Evolutionary conservation across 2,797 vertebrate genomes (phyloP), one percentile per base, ranked within the genome.

Genomic region (Ibycter americanus): DNA sequence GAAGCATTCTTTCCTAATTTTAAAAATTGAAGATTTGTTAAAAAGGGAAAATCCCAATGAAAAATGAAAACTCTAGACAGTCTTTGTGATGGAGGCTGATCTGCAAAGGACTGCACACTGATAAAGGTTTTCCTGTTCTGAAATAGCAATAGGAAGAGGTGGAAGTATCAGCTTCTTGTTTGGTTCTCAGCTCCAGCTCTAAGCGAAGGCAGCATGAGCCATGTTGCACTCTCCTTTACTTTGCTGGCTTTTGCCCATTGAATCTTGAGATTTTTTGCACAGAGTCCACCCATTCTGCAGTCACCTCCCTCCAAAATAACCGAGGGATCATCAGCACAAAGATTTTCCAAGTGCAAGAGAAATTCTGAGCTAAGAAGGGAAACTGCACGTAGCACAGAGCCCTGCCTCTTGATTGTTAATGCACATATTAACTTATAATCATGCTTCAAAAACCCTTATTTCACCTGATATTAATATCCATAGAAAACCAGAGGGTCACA

Each of bases 71-170:
- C 19, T 58, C 23, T 36, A 34, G 58, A 54, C 20, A 47, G 23
- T 19, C 34, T 79, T 79, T 77, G 51, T 29, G 42, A 52, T 40
- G n/a, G 42, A 89, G n/a, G 66, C 38, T 92, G 81, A 67, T 76
- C 59, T 74, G 49, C 59, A 93, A 76, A 83, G 63, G 38, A 52
- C 1, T 89, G 52, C 49, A 80, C 10, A 25, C 61, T 91, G 89
- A 91, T 65, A 94, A 89, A 95, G 52, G 21, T 13, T 90, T 95
- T 96, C 93, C 77, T 96, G 88, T 91, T 74, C 77, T 95, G 83
- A 95, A 97, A 92, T 36, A 95, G 44, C 54, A 93, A 86, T 95
- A 96, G 90, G 82, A 95, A 95, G 78, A 94, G 40, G 61, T 93
- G 72, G 95, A 96, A 94, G 42, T 61, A 92, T 96, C 71, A 80